Percentiles rank a stretch among this genome's conserved stretches.
These are phyloP conservation scores for Brachypalpus laphriformis DNA, from an alignment of 2,888 invertebrate species.

Conservation along the genomic window DNA sequence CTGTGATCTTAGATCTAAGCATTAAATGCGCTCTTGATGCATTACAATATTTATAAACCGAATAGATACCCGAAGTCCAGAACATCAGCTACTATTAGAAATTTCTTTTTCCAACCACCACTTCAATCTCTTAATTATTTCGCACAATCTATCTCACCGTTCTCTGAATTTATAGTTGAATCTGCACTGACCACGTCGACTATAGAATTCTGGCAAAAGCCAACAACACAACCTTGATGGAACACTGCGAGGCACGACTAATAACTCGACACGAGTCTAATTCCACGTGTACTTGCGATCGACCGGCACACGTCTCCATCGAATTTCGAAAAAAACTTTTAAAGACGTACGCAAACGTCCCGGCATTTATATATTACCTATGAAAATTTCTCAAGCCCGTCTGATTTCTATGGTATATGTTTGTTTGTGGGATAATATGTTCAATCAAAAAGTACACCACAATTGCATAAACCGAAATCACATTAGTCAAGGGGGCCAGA, in stretches of 20 bases:
- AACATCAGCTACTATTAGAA: too few species aligned
- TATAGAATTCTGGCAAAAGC: slow-evolving; percentile 26
- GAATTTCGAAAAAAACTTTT: slow-evolving; percentile 45
- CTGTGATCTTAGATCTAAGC: too few species aligned
- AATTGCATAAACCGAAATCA: slow-evolving; percentile 71
- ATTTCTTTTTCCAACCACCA: too few species aligned
- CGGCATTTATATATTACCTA: slow-evolving; percentile 58
- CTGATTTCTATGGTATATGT: slow-evolving; percentile 32
- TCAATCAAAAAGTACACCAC: slow-evolving; percentile 52
- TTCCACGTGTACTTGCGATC: slow-evolving; percentile 24
- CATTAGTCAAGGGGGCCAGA: slow-evolving; percentile 68
- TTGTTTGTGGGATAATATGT: slow-evolving; percentile 3
- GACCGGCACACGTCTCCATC: slow-evolving; percentile 11
- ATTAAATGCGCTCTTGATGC: too few species aligned
- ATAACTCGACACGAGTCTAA: slow-evolving; percentile 65
- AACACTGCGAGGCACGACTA: slow-evolving; percentile 64
- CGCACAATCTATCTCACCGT: slow-evolving; percentile 52
- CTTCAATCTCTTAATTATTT: too few species aligned
- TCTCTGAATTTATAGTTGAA: slow-evolving; percentile 46
- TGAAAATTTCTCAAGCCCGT: slow-evolving; percentile 50
- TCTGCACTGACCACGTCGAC: slow-evolving; percentile 44
- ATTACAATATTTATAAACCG: too few species aligned
- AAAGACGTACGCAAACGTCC: slow-evolving; percentile 40
- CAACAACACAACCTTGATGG: slow-evolving; percentile 44
- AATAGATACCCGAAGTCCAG: too few species aligned